Evolutionary conservation across 2,113 vertebrate species (phyloP), one percentile per base, ranked within the genome.

Genomic region (Pachypanchax playfairii): DNA sequence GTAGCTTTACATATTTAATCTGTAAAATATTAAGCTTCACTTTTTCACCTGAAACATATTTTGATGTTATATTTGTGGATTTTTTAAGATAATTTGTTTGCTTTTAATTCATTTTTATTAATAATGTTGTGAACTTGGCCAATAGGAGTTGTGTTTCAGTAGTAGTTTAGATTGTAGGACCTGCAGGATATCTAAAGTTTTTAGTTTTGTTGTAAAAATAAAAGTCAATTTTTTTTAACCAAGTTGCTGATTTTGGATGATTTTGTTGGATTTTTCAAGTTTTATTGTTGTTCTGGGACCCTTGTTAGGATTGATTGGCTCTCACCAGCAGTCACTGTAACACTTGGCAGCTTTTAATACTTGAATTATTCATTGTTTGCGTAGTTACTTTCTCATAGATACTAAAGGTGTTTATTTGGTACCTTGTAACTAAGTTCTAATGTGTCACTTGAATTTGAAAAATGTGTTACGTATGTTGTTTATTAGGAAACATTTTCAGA

Each of bases 281-380:
- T 12, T 42, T 41, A n/a, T 21, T 6, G 38, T 15, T 41, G 2
- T 7, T 13, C 28, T 28, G 0, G 14, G 20, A 17, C 18, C 31
- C 21, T 57, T 36, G 46, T 39, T 5, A 51, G 20, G 3, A 47
- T n/a, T 22, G 13, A 61, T 26, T 26, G 3, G 14, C 21, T 33
- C 33, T 59, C 31, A 42, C 13, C 17, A 28, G 26, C 64, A 18
- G 28, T 64, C 22, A 42, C 26, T 52, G 33, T 28, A 1, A 20
- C 38, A n/a, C 65, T 67, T 67, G 65, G 73, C 65, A 65, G 63
- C 66, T 84, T 72, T 47, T 21, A 25, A 55, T 11, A 8, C 33
- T 18, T 75, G 20, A 84, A 84, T 84, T 69, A 84, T 84, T 84
- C 13, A 84, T 72, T 31, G 38, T 11, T 43, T 67, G 67, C 60